phyloP scores from a whole-genome alignment of 2,113 vertebrate species.

The Nesospiza acunhae region DNA sequence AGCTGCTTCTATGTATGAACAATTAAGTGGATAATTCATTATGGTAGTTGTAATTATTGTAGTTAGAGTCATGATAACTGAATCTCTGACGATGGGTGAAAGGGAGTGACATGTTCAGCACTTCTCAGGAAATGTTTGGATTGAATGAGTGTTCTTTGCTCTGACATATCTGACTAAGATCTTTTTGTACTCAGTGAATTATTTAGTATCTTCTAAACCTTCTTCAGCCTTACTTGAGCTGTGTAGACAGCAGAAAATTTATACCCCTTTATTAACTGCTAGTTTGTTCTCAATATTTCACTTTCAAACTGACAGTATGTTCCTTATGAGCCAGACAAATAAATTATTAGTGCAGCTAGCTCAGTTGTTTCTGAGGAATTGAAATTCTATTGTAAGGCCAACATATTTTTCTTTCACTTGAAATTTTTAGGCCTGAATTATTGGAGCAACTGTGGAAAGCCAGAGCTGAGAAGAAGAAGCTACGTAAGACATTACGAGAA shows the following conservation, averaged over 20 bases:
- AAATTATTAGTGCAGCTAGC: not conserved
- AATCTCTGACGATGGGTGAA: not conserved
- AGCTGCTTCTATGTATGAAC: conserved; percentile 88
- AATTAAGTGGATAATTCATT: not conserved
- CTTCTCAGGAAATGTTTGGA: not conserved
- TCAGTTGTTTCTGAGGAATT: not conserved
- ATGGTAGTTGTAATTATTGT: not conserved
- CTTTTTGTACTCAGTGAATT: not conserved
- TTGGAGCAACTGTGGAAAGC: conserved; percentile 98
- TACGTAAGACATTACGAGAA: conserved; percentile 90
- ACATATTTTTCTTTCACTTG: conserved; percentile 15
- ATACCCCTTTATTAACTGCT: not conserved
- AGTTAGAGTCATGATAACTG: not conserved
- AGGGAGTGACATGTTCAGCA: not conserved
- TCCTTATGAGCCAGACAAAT: not conserved
- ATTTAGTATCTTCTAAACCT: not conserved
- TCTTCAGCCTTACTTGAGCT: not conserved
- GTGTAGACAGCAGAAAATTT: not conserved
- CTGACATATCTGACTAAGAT: not conserved
- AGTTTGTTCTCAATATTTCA: not conserved
- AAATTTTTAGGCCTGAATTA: conserved; percentile 89
- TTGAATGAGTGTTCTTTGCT: not conserved
- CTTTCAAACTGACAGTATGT: not conserved
- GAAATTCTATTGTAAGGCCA: not conserved
- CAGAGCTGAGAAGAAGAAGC: conserved; percentile 95